Evolutionary conservation across 2,113 vertebrate species (phyloP), one percentile per base, ranked within the genome.

Genomic region (Axis porcinus): DNA sequence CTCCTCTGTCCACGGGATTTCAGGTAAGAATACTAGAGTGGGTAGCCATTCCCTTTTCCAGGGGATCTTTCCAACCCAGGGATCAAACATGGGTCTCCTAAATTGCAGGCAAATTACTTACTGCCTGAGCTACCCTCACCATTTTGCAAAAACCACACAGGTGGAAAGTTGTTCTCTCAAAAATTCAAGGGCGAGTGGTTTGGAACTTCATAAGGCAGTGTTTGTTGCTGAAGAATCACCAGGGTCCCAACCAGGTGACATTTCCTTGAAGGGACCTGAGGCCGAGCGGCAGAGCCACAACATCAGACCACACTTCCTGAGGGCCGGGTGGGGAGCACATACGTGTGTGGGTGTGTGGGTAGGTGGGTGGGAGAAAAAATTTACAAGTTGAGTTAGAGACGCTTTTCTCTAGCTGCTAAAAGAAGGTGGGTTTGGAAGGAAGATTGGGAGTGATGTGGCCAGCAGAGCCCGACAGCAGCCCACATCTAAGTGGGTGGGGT

Each of bases 331-430:
- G 47, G 70, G 21, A 4, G 23, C 50, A 13, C 1, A 2, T 40
- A 21, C 2, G 2, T 74, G 4, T 36, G 62, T 67, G 2, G 16
- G 67, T 14, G 16, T 0, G 50, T 0, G 1, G 6, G 40, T 14
- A n/a, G 19, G 58, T 0, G 4, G 16, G 50, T 12, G 3, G 16
- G 58, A 1, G 28, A 40, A 36, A 10, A 58, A 19, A 5, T 28
- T 86, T 28, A 23, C 62, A 78, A 16, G 23, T 5, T 7, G 87
- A 19, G n/a, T 27, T 27, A 1, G 6, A 36, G 57, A 88, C 0
- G 21, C 79, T 67, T 33, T 8, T 25, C 17, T 36, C 21, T 30
- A 57, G 62, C 82, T 1, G 3, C 40, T 19, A 5, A 50, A 11
- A 33, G 33, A 43, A 82, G 14, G 57, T 33, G 64, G 33, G 9